Evolutionary conservation across 2,113 vertebrate species (phyloP), one percentile per base, ranked within the genome.

Genomic region (western clawed frog (Xenopus tropicalis)): DNA sequence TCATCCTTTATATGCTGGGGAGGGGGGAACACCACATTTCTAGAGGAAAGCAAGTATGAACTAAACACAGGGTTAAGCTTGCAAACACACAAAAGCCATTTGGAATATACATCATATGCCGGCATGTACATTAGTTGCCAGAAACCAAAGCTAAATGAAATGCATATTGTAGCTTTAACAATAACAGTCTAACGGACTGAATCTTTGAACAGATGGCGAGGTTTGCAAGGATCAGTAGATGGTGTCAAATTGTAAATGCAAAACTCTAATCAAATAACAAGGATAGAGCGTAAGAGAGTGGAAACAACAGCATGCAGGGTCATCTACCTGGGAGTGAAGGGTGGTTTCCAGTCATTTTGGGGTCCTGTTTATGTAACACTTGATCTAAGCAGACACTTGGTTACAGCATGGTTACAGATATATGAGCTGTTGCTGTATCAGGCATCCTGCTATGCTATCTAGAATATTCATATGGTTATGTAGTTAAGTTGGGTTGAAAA

Each of bases 1-100:
- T 61, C 44, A 64, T 29, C 52, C 61, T 52, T 72, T 72, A 52
- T 63, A 59, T 72, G 59, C 70, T 37, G 19, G 42, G 70, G 61
- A 37, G 29, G 61, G 52, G 46, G 70, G 20, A 21, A 62, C 42
- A 37, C 62, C 70, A 64, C 43, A 62, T 48, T 61, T 71, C 21
- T 25, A 22, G 4, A 44, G 14, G 61, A 71, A 52, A 37, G 48
- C 23, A 54, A 51, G 70, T 13, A 52, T 54, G 51, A 54, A 63
- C 61, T 11, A 12, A 72, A 63, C 17, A 61, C 57, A 61, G 48
- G 43, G 61, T 52, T 44, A 48, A 22, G 24, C 46, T 11, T 37
- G n/a, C 16, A 71, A 58, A 21, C 46, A 22, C 46, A 22, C n/a
- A 63, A 25, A 8, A 61, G 13, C 13, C 29, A 52, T 54, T 72